These are phyloP conservation scores for Brachionus asplanchnoidis DNA, from an alignment of 1,140 invertebrate species.

Conservation along the genomic window DNA sequence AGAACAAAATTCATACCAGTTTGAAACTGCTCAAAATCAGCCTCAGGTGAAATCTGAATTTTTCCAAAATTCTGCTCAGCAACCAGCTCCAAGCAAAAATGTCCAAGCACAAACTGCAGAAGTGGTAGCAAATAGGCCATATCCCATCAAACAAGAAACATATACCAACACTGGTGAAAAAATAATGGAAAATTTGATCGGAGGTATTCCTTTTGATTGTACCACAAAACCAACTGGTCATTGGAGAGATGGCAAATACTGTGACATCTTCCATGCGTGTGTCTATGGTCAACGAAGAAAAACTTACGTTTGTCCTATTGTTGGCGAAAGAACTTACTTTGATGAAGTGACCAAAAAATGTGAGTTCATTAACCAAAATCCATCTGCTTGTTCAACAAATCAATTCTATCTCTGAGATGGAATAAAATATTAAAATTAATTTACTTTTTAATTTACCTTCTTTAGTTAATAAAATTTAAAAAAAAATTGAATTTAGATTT, in stretches of 20 bases:
- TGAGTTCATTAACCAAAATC: slow-evolving; percentile 27
- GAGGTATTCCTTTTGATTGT: slow-evolving; percentile 40
- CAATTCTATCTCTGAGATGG: background rate
- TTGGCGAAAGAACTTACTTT: slow-evolving; percentile 41
- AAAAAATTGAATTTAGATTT: too few species aligned
- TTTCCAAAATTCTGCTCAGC: background rate
- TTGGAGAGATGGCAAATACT: slow-evolving; percentile 20
- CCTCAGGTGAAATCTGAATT: background rate
- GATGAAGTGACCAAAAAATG: slow-evolving; percentile 20
- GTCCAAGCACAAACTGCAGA: background rate
- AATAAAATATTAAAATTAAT: background rate
- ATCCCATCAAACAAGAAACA: background rate
- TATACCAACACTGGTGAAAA: slow-evolving; percentile 24
- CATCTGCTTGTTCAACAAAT: background rate
- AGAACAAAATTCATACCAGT: background rate
- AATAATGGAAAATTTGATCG: slow-evolving; percentile 35
- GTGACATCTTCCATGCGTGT: slow-evolving; percentile 41
- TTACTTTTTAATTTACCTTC: background rate
- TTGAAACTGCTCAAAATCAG: background rate
- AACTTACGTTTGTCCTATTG: background rate
- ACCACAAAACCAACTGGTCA: slow-evolving; percentile 5
- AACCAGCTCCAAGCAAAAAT: background rate
- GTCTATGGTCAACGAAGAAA: slow-evolving; percentile 17
- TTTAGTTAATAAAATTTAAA: background rate
- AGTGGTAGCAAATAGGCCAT: background rate